Base-by-base conservation (phyloP, 1,140 invertebrate genomes). In the Lepidurus couesii region DNA sequence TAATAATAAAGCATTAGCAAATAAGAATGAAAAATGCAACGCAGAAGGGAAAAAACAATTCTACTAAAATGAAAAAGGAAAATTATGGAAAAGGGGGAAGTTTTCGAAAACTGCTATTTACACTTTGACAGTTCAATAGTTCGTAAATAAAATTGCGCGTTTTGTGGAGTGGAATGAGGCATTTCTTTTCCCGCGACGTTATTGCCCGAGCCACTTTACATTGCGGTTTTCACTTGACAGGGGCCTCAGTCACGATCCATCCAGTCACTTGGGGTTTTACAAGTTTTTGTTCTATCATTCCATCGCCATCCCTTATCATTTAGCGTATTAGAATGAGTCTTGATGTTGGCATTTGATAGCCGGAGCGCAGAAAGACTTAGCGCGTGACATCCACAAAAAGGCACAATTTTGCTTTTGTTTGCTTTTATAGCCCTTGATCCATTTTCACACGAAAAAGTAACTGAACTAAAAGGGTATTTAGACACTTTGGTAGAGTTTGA, bases 111-210 rank as follows among this genome's bases (percentile, higher is more conserved):
- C 16, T 65, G 13, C 21, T 65, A 65, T 65, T 65, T 65, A 21
- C 21, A 0, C 16, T 34, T 13, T 65, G 53, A 65, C 53, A 65
- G 53, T 65, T 65, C n/a, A 65, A 65, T 65, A 65, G 53, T 65
- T 65, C 53, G 53, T 65, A 65, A 34, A 34, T 65, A 65, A 13
- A 13, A 13, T 13, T 1, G 16, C 16, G 53, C 3, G 53, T 65
- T 65, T 65, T 65, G 53, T 21, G 53, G 53, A 65, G 16, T 47
- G 45, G 45, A 47, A 65, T 65, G 53, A 65, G 53, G 16, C 53
- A 65, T 65, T 65, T 21, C 21, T 65, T 65, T 65, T 34, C 34
- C 34, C 34, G 34, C 53, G 53, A 21, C 5, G 16, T 65, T 65
- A 65, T 65, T 13, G 8, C 53, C 0, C 16, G 53, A 65, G 21